These are phyloP conservation scores for Acronicta psi DNA, from an alignment of 2,888 invertebrate genomes.

Conservation along the genomic window DNA sequence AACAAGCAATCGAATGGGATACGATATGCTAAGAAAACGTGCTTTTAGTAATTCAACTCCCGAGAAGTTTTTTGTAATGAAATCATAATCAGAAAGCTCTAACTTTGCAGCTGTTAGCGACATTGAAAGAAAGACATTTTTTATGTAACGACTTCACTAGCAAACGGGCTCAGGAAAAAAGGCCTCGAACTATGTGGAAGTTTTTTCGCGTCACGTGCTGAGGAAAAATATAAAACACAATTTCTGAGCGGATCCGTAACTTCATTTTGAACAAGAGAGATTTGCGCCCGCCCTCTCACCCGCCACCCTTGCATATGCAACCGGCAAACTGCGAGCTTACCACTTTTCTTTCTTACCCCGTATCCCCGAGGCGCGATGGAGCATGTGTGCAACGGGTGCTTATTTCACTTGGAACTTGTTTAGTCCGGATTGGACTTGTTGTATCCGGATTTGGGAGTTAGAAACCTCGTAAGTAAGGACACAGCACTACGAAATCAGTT, in stretches of 20 bases:
- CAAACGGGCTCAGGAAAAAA: constrained; percentile 64
- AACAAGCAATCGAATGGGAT: not conserved
- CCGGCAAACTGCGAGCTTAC: constrained; percentile 66
- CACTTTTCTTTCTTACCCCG: constrained; percentile 73
- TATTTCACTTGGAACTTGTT: constrained; percentile 84
- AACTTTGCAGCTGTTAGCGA: constrained; percentile 49
- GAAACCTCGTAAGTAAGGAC: constrained; percentile 70
- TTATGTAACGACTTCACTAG: constrained; percentile 49
- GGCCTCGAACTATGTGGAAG: constrained; percentile 71
- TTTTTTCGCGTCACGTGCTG: constrained; percentile 75
- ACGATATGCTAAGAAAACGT: constrained; percentile 3
- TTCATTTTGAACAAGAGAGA: constrained; percentile 83
- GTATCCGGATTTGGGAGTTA: constrained; percentile 77
- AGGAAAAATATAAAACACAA: constrained; percentile 81
- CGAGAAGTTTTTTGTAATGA: constrained; percentile 30
- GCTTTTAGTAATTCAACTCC: constrained; percentile 24
- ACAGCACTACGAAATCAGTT: constrained; percentile 64
- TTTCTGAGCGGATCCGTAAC: constrained; percentile 82
- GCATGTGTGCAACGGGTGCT: constrained; percentile 80
- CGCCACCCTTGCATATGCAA: constrained; percentile 77
- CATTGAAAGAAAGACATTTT: constrained; percentile 54
- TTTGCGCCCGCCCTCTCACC: constrained; percentile 68
- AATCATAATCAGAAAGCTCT: constrained; percentile 40
- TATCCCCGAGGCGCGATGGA: constrained; percentile 76
- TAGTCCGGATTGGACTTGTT: constrained; percentile 79